Base-by-base conservation (phyloP, 2,888 invertebrate genomes). In the Agriotes lineatus region DNA sequence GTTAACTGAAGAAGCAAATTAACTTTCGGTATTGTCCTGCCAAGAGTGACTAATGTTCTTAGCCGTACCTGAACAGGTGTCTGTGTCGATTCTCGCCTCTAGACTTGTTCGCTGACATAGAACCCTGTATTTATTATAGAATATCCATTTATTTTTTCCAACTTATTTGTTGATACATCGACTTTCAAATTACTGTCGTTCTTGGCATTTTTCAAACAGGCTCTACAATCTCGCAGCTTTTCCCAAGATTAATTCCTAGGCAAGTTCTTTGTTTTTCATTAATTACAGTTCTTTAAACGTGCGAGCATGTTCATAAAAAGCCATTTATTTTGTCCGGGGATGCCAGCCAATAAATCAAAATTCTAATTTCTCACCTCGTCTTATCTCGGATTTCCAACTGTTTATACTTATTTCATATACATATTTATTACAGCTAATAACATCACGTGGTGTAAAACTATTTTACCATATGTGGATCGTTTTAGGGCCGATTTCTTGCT, bases 11-110 rank as follows among this genome's bases (percentile, higher is more conserved):
- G 80, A 78, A 81, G 80, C 80, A 81, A 81, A 81, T 82, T 80
- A 81, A 80, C 80, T 81, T 81, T 81, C 78, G 80, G 81, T 80
- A 80, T 81, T 82, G 81, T 81, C 79, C 80, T 82, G 81, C 81
- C 81, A 70, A 70, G 67, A 66, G 77, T 81, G 81, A 81, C 77
- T 81, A 81, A 81, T 81, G 81, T 80, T 80, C 76, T 73, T 59
- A 70, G 63, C 73, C 52, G 54, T 70, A 59, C 52, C 63, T 59
- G 74, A 78, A 78, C 79, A 80, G 78, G 80, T 79, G 79, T 79
- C 77, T 74, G 72, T 71, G 74, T 76, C 75, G 76, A 75, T 76
- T 75, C 74, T 76, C 67, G 74, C 73, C 75, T 76, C 74, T 70
- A 72, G 66, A 68, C 64, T 72, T 68, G 67, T 72, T 70, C 71